phyloP scores from a whole-genome alignment of 2,888 invertebrate species.

The Punctoribates punctum region DNA sequence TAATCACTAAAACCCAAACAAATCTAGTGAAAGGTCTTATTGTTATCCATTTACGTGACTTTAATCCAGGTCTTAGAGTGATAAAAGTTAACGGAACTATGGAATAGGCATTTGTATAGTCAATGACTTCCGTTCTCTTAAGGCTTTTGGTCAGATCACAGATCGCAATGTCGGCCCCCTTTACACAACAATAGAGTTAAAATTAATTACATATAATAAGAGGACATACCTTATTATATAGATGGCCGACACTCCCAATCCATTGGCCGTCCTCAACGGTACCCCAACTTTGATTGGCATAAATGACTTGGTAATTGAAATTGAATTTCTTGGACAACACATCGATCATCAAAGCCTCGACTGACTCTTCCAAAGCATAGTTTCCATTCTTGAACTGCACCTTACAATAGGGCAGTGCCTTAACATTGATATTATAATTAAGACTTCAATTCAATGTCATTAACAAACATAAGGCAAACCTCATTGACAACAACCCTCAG shows the following conservation, averaged over 20 bases:
- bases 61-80: background rate
- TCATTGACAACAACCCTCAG: conserved; percentile 22
- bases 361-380: background rate
- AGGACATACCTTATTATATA: background rate
- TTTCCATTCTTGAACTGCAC: background rate
- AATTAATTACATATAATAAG: background rate
- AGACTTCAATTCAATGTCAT: background rate
- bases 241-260: background rate
- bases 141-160: conserved; percentile 20
- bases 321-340: background rate
- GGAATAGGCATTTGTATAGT: background rate
- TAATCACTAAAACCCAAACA: background rate
- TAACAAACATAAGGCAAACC: background rate
- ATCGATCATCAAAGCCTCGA: background rate
- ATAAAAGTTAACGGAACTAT: background rate
- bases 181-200: background rate
- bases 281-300: conserved; percentile 29
- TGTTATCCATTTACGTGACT: conserved; percentile 16
- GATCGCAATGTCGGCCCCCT: conserved; percentile 32
- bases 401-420: conserved; percentile 5
- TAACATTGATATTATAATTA: background rate
- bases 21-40: background rate
- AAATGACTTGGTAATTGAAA: background rate
- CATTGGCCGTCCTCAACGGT: background rate
- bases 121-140: background rate